phyloP scores from a whole-genome alignment of 2,113 vertebrate genomes.

The Colossoma macropomum region DNA sequence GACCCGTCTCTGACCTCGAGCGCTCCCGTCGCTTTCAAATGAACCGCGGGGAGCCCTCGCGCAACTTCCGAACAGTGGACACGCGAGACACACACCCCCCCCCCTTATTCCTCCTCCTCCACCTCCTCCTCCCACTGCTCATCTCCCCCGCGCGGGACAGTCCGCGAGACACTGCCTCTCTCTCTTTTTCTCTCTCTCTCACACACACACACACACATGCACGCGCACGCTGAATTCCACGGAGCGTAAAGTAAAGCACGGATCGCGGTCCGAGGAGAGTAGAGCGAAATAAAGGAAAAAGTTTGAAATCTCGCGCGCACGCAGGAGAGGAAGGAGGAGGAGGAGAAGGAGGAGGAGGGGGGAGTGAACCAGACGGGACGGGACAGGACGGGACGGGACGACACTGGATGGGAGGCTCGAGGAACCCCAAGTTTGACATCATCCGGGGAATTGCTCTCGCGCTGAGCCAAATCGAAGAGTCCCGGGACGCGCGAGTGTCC shows the following conservation, averaged over 20 bases:
- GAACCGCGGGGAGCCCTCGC: conserved; percentile 79
- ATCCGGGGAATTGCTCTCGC: conserved; percentile 59
- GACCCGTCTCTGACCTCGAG: conserved; percentile 89
- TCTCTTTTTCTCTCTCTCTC: neutral
- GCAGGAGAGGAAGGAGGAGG: neutral
- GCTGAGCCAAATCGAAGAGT: neutral
- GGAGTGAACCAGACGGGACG: neutral
- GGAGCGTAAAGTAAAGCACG: conserved; percentile 6
- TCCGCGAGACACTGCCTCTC: conserved; percentile 61
- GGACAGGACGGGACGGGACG: conserved; percentile 48
- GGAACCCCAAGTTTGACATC: conserved; percentile 60
- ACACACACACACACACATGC: conserved; percentile 64
- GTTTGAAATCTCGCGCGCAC: conserved; percentile 15
- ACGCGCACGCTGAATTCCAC: conserved; percentile 49
- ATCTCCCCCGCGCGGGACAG: conserved; percentile 54
- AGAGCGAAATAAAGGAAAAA: conserved; percentile 51
- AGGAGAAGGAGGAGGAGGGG: conserved; percentile 21
- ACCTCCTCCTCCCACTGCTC: conserved; percentile 26
- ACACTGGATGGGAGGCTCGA: conserved; percentile 60
- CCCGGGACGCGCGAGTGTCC: neutral
- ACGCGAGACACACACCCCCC: conserved; percentile 53
- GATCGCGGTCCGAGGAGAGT: neutral
- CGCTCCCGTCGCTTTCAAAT: conserved; percentile 90
- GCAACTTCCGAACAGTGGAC: conserved; percentile 80
- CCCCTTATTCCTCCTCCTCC: conserved; percentile 12